phyloP scores from a whole-genome alignment of 53 echinoderm and acorn worm species.

The Antedon mediterranea region DNA sequence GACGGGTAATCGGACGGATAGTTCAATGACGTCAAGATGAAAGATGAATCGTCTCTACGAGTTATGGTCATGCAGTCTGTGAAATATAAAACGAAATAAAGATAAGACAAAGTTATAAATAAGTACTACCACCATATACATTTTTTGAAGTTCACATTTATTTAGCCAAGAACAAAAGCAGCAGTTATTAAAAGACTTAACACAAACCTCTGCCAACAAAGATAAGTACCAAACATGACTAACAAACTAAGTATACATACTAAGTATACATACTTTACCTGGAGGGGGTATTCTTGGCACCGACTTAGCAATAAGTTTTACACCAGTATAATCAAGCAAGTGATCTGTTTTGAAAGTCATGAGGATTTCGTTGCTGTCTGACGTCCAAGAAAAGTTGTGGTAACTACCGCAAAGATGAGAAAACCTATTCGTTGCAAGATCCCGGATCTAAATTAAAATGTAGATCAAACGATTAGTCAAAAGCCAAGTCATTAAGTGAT shows the following conservation, averaged over 20 bases:
- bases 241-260: too few species aligned
- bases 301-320: not conserved
- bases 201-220: too few species aligned
- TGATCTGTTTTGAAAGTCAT: conserved; percentile 17
- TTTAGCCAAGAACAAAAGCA: too few species aligned
- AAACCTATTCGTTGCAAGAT: not conserved
- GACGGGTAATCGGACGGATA: conserved; percentile 14
- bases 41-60: not conserved
- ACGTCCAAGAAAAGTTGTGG: conserved; percentile 35
- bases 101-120: too few species aligned
- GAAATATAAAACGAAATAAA: too few species aligned
- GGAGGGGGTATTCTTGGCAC: conserved; percentile 5
- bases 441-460: not conserved
- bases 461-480: too few species aligned
- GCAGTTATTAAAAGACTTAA: too few species aligned
- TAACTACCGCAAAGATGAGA: conserved; percentile 30
- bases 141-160: too few species aligned
- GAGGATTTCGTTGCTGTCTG: conserved; percentile 38
- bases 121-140: too few species aligned
- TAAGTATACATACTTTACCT: not conserved
- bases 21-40: not conserved
- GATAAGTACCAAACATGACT: too few species aligned
- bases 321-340: conserved; percentile 8
- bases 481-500: too few species aligned
- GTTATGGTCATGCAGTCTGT: conserved; percentile 18